Evolutionary conservation across 92 coral and sea anemone genomes (phyloP).

Genomic region (Paramuricea clavata): DNA sequence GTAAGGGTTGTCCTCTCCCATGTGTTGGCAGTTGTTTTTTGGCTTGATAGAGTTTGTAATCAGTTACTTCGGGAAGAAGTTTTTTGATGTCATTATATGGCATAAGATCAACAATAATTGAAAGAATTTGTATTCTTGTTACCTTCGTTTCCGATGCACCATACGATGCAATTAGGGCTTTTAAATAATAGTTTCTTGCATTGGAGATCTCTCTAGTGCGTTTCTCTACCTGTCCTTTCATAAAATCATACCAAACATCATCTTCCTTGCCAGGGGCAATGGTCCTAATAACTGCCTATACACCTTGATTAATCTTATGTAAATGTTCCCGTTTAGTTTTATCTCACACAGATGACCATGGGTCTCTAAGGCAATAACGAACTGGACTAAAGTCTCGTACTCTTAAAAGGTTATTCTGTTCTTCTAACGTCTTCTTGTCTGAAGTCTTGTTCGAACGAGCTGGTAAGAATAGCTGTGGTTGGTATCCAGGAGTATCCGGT

Average conservation of each 20-base stretch:
- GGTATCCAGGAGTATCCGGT: slow-evolving; percentile 65
- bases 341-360: slow-evolving; percentile 48
- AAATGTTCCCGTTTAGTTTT: slow-evolving; percentile 60
- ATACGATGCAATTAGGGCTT: slow-evolving; percentile 64
- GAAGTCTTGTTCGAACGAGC: neutral
- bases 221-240: slow-evolving; percentile 15
- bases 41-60: too few species aligned
- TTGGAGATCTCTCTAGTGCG: too few species aligned
- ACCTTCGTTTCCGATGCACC: slow-evolving; percentile 56
- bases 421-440: slow-evolving; percentile 23
- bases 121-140: slow-evolving; percentile 61
- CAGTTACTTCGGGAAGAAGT: slow-evolving; percentile 49
- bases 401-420: slow-evolving; percentile 50
- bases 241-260: slow-evolving; percentile 55
- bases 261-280: slow-evolving; percentile 70
- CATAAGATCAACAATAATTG: slow-evolving; percentile 57
- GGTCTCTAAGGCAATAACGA: slow-evolving; percentile 36
- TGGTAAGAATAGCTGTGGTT: slow-evolving; percentile 34
- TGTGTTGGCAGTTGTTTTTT: too few species aligned
- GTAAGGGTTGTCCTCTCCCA: too few species aligned
- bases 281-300: slow-evolving; percentile 60
- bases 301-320: slow-evolving; percentile 60
- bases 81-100: slow-evolving; percentile 32
- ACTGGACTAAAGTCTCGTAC: slow-evolving; percentile 68
- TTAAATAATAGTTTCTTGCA: slow-evolving; percentile 41